Percentiles rank a stretch among this genome's conserved stretches.
These are phyloP conservation scores for Picathartes gymnocephalus DNA, from an alignment of 2,113 vertebrate genomes.

Conservation along the genomic window DNA sequence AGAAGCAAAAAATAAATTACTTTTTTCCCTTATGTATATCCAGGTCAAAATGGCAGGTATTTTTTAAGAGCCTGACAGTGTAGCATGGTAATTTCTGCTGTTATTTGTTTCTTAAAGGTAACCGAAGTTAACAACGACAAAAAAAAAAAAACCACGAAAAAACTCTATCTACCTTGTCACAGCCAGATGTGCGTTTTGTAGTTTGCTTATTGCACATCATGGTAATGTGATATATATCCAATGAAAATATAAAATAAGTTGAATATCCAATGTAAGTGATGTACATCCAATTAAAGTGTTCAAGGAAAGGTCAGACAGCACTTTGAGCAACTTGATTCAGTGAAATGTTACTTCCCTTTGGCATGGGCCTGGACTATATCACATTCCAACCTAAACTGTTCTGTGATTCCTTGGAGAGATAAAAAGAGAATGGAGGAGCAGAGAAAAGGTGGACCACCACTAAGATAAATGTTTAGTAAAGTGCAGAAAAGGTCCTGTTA, in stretches of 20 bases:
- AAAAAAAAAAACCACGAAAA: neutral
- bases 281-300: neutral
- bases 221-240: neutral
- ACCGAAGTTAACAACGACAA: neutral
- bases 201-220: neutral
- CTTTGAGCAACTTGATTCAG: neutral
- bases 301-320: neutral
- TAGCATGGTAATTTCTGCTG: neutral
- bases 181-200: neutral
- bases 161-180: neutral
- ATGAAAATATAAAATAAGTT: neutral
- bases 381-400: neutral
- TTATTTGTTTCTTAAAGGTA: neutral
- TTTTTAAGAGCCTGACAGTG: neutral
- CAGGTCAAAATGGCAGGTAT: neutral
- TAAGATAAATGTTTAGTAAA: neutral
- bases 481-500: neutral
- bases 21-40: neutral
- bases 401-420: neutral
- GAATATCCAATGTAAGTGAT: neutral
- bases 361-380: neutral
- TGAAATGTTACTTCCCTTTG: neutral
- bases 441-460: neutral
- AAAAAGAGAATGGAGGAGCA: accelerated
- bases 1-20: neutral